A percentile compares a stretch with the other conserved stretches of the same genome.
These are phyloP conservation scores for Rhamnusium bicolor DNA, from an alignment of 2,888 invertebrate species.

Conservation along the genomic window DNA sequence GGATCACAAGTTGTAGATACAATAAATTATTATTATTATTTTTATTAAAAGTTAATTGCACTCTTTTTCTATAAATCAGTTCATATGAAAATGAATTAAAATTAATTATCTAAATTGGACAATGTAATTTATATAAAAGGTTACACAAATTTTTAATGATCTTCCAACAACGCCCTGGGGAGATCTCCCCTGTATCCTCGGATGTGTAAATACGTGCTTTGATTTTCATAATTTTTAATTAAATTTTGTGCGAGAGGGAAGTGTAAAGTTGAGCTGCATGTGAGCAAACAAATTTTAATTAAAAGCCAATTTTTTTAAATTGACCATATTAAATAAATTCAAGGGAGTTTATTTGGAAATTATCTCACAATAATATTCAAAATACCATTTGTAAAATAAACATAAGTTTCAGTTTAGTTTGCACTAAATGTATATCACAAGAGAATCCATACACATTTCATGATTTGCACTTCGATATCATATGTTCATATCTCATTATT, in stretches of 20 bases:
- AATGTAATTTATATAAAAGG: background rate
- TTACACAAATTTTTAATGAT: conserved; percentile 3
- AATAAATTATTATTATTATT: no score
- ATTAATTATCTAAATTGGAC: background rate
- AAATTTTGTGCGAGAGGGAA: background rate
- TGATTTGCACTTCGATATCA: no score
- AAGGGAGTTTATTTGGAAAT: background rate
- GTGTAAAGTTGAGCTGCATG: background rate
- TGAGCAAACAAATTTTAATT: conserved; percentile 11
- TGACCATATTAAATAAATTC: background rate
- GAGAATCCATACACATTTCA: no score
- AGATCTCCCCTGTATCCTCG: background rate
- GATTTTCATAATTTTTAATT: conserved; percentile 23
- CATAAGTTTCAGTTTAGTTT: no score
- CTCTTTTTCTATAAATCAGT: no score
- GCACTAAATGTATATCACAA: no score
- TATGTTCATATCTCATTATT: no score
- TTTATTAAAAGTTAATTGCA: no score
- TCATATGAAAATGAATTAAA: background rate
- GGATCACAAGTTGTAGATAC: no score
- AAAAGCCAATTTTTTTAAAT: conserved; percentile 1
- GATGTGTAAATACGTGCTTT: conserved; percentile 18
- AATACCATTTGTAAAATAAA: no score
- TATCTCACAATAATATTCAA: background rate
- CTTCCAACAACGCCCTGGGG: conserved; percentile 4